Evolutionary conservation across 2,888 invertebrate species (phyloP), one percentile per base, ranked within the genome.

Genomic region (Trichopria drosophilae): DNA sequence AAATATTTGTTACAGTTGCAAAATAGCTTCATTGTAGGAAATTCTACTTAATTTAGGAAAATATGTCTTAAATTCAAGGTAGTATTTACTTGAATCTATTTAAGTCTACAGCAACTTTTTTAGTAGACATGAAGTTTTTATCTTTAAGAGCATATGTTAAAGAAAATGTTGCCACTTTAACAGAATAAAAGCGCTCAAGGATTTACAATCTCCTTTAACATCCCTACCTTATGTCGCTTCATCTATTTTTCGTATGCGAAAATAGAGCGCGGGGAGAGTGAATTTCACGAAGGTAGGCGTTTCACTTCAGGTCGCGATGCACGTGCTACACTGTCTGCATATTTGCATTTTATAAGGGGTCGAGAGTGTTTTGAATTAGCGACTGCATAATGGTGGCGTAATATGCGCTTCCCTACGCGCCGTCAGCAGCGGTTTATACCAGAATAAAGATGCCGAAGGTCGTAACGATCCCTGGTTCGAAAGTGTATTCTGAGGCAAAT

Each of bases 341-440:
- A 53, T 53, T 53, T 49, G 43, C 53, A 53, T 53, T 49, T 53
- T 53, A 53, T 53, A 41, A 49, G 44, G 44, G 48, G 40, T 29
- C 42, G 39, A 26, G 40, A 53, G 40, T 49, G 44, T 53, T 48
- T 49, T 43, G 48, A 44, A 53, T 53, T 53, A 44, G 44, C 40
- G 48, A 43, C 48, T 45, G 49, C 31, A 53, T 49, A 53, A 53
- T 49, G 28, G 39, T 29, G 24, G 46, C 41, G 46, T 51, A 51
- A 51, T 34, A 37, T 31, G 39, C 24, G 15, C 31, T 29, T 36
- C 39, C 34, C 37, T 41, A n/a, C 29, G 37, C 47, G 19, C 18
- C 52, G 48, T 35, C 43, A 47, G 42, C 39, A 34, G 42, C 26
- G 31, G 35, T 47, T 46, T 49, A 42, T 35, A 42, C 32, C 35